These are phyloP conservation scores for Lepilemur septentrionalis DNA, from an alignment of 2,797 vertebrate genomes.

Conservation along the genomic window DNA sequence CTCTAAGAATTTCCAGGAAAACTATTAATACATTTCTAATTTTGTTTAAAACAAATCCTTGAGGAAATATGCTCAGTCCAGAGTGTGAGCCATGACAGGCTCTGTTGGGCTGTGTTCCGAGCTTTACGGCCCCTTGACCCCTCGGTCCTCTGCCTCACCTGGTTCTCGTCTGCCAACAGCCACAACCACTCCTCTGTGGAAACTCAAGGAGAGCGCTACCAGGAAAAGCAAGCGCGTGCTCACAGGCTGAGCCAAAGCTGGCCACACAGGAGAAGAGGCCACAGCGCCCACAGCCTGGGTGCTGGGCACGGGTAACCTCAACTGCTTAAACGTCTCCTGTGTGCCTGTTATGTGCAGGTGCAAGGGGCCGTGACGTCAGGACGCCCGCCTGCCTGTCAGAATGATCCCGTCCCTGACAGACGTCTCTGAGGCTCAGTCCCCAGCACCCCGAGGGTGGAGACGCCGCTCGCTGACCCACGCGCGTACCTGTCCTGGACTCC, in stretches of 20 bases:
- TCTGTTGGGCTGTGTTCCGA: fast-evolving
- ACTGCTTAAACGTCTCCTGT: fast-evolving
- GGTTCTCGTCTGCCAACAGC: neutral
- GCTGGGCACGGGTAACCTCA: too few relatives aligned
- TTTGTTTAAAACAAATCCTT: neutral
- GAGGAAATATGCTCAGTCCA: neutral
- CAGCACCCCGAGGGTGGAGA: too few relatives aligned
- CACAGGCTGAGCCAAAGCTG: neutral
- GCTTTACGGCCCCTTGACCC: neutral
- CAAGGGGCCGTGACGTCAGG: fast-evolving
- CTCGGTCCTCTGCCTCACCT: neutral
- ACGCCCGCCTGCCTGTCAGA: fast-evolving
- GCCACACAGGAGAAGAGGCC: neutral
- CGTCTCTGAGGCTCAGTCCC: neutral
- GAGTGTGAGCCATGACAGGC: neutral
- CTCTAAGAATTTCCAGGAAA: neutral
- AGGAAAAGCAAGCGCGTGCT: fast-evolving
- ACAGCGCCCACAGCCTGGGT: fast-evolving
- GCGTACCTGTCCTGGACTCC: slow-evolving; percentile 75
- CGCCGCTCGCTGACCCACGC: fast-evolving
- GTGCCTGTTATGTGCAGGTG: fast-evolving
- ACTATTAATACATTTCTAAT: neutral
- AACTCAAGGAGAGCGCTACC: fast-evolving
- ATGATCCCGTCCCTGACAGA: fast-evolving
- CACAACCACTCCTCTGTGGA: too few relatives aligned